These are phyloP conservation scores for Okapia johnstoni DNA, from an alignment of 2,113 vertebrate genomes.

Conservation along the genomic window DNA sequence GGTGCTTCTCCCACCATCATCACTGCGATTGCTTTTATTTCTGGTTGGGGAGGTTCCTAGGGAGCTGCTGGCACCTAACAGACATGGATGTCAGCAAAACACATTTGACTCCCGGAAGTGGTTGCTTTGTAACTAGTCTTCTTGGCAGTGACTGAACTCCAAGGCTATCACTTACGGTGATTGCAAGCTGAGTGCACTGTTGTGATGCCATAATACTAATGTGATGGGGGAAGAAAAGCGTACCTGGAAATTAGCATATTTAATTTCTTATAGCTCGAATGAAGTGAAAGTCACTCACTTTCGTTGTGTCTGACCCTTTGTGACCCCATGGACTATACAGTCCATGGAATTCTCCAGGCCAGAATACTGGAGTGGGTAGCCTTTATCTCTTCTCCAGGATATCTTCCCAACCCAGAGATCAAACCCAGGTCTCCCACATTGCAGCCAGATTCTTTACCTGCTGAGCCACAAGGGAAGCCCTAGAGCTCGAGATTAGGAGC, in stretches of 20 bases:
- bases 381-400: not conserved
- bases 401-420: not conserved
- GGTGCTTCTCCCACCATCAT: not conserved
- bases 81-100: not conserved
- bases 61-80: not conserved
- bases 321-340: not conserved
- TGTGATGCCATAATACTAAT: not conserved
- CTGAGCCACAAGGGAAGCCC: not conserved
- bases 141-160: not conserved
- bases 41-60: not conserved
- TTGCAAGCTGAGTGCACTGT: not conserved
- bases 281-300: not conserved
- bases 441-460: not conserved
- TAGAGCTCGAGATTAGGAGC: not conserved
- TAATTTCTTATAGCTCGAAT: not conserved
- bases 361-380: not conserved
- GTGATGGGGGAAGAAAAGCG: not conserved
- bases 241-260: not conserved
- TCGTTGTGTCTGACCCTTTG: not conserved
- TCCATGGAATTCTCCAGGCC: not conserved
- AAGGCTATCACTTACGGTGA: not conserved
- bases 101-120: not conserved
- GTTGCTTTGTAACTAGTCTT: not conserved
- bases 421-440: not conserved
- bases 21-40: not conserved